Evolutionary conservation across 2,888 invertebrate genomes (phyloP).

Genomic region (Cheiracanthium punctorium): DNA sequence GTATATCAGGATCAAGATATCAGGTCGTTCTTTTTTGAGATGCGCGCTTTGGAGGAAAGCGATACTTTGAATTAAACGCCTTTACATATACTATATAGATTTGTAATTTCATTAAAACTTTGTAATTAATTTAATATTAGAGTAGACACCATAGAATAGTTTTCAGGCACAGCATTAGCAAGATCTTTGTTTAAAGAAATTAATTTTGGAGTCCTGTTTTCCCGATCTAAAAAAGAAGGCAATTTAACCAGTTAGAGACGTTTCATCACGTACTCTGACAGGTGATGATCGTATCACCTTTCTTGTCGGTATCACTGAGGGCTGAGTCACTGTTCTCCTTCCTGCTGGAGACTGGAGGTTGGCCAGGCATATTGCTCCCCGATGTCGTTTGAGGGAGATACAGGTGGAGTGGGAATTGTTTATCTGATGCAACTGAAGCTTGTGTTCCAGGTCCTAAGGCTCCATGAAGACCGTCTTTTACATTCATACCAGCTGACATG

Average conservation of each 20-base stretch:
- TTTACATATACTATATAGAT: too few species aligned
- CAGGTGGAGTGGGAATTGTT: slow-evolving; percentile 61
- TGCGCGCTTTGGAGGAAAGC: too few species aligned
- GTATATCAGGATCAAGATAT: too few species aligned
- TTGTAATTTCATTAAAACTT: too few species aligned
- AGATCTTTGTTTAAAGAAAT: too few species aligned
- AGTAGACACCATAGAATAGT: too few species aligned
- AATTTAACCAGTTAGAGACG: slow-evolving; percentile 35
- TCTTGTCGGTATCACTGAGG: slow-evolving; percentile 67
- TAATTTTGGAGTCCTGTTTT: too few species aligned
- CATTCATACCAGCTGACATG: slow-evolving; percentile 44
- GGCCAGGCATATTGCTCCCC: slow-evolving; percentile 23
- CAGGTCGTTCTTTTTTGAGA: too few species aligned
- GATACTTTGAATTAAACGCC: too few species aligned
- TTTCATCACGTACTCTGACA: slow-evolving; percentile 70
- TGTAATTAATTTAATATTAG: too few species aligned
- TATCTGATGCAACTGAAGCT: slow-evolving; percentile 6
- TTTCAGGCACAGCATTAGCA: too few species aligned
- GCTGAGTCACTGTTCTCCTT: slow-evolving; percentile 63
- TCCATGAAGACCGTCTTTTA: slow-evolving; percentile 47
- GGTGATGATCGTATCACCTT: slow-evolving; percentile 71
- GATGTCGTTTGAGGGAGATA: slow-evolving; percentile 43
- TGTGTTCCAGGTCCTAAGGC: slow-evolving; percentile 11
- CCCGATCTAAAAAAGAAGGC: too few species aligned
- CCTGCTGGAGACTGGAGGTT: slow-evolving; percentile 18